Conservation (phyloP, 30 jellyfish, hydroid and myxozoan genomes). For the Turritopsis rubra region DNA sequence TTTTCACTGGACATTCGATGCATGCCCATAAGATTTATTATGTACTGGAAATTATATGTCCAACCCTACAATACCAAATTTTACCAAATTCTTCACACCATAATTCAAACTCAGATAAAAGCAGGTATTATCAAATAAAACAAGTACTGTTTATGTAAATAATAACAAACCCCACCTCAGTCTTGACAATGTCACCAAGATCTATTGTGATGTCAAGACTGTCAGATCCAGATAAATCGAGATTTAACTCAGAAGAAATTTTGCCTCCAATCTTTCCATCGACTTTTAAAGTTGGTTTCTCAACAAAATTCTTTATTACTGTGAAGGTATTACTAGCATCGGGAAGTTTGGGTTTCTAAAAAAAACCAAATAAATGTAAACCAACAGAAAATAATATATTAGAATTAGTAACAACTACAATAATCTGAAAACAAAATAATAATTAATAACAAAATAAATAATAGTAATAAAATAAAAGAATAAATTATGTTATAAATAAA, state of each 20-base stretch:
- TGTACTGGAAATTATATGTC: too few relatives aligned
- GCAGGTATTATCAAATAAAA: too few relatives aligned
- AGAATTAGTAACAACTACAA: too few relatives aligned
- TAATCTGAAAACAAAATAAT: too few relatives aligned
- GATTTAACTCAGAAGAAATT: slow-evolving; percentile 69
- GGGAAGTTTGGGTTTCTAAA: slow-evolving; percentile 22
- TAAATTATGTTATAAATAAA: too few relatives aligned
- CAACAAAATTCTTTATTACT: slow-evolving; percentile 48
- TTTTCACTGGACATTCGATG: too few relatives aligned
- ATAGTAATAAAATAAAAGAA: too few relatives aligned
- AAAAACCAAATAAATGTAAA: background rate
- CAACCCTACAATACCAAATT: too few relatives aligned
- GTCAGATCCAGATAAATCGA: slow-evolving; percentile 61
- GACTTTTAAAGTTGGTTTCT: slow-evolving; percentile 65
- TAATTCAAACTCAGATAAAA: background rate
- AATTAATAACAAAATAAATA: too few relatives aligned
- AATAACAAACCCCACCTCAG: slow-evolving; percentile 33
- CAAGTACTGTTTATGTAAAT: background rate
- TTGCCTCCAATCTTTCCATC: slow-evolving; percentile 86
- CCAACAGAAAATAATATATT: background rate
- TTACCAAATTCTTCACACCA: background rate
- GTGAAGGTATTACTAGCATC: slow-evolving; percentile 12
- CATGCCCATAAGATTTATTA: too few relatives aligned
- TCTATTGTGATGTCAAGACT: slow-evolving; percentile 40
- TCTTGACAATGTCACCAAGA: slow-evolving; percentile 70